Percentiles rank a stretch among this genome's conserved stretches.
phyloP scores from a whole-genome alignment of 2,888 invertebrate species.

The Hedychridium roseum region DNA sequence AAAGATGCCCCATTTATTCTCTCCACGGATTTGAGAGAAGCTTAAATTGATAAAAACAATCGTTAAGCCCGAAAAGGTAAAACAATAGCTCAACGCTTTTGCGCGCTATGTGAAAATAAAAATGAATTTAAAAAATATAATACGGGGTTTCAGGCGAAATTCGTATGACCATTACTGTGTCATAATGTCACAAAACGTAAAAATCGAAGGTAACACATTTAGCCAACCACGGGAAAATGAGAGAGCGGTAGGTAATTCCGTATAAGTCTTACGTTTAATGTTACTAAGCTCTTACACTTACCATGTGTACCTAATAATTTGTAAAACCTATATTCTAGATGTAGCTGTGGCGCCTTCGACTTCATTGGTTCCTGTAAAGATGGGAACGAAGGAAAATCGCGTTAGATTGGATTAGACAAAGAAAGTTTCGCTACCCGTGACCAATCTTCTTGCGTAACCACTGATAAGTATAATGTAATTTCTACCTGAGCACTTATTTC shows the following conservation, averaged over 20 bases:
- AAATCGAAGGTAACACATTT: not conserved
- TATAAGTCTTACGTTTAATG: no score
- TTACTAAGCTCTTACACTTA: slow-evolving; percentile 69
- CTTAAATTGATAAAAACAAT: no score
- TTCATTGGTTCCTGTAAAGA: slow-evolving; percentile 92
- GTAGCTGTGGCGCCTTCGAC: slow-evolving; percentile 99
- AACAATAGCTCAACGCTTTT: no score
- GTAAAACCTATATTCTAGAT: slow-evolving; percentile 99
- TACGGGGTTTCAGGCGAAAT: no score
- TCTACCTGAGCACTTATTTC: not conserved
- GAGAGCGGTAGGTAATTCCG: no score
- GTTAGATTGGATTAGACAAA: slow-evolving; percentile 9
- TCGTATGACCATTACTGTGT: not conserved
- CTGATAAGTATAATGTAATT: slow-evolving; percentile 4
- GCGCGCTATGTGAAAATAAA: no score
- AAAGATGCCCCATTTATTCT: no score
- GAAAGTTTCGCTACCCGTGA: not conserved
- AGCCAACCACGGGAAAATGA: no score
- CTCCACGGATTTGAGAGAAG: no score
- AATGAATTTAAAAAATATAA: no score
- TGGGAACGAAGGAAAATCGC: slow-evolving; percentile 15
- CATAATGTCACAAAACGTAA: not conserved
- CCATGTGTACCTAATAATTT: slow-evolving; percentile 98
- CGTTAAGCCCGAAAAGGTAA: no score
- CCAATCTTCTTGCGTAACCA: not conserved